These are phyloP conservation scores for Mobula hypostoma DNA, from an alignment of 2,113 vertebrate species.

Conservation along the genomic window DNA sequence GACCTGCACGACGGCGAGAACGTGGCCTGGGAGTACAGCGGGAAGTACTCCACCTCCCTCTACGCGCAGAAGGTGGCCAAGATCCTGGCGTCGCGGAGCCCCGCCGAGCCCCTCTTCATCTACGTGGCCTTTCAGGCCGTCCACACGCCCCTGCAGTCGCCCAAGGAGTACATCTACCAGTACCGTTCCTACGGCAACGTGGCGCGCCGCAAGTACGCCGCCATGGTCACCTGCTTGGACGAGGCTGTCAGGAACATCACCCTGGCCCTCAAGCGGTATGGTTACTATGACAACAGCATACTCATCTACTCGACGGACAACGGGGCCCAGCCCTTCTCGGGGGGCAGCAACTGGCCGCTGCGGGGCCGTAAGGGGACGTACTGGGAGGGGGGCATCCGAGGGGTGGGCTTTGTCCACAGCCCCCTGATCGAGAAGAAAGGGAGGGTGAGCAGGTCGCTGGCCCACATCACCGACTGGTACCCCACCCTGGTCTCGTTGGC, in stretches of 20 bases:
- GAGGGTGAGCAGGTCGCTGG: slow-evolving; percentile 72
- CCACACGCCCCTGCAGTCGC: slow-evolving; percentile 86
- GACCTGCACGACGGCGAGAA: slow-evolving; percentile 89
- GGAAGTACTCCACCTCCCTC: slow-evolving; percentile 91
- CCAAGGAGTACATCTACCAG: slow-evolving; percentile 82
- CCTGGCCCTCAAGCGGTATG: slow-evolving; percentile 82
- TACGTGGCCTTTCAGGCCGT: slow-evolving; percentile 93
- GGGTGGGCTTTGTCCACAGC: slow-evolving; percentile 90
- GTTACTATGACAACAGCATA: slow-evolving; percentile 88
- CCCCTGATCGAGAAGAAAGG: slow-evolving; percentile 76
- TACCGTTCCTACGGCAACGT: slow-evolving; percentile 80
- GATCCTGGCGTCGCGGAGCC: slow-evolving; percentile 79
- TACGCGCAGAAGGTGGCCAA: slow-evolving; percentile 79
- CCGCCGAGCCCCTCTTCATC: slow-evolving; percentile 81
- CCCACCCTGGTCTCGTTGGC: slow-evolving; percentile 83
- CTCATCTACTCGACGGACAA: slow-evolving; percentile 92
- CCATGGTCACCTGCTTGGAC: slow-evolving; percentile 92
- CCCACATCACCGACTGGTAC: slow-evolving; percentile 97
- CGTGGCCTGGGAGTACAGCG: slow-evolving; percentile 78
- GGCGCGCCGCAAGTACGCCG: slow-evolving; percentile 81
- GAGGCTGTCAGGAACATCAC: slow-evolving; percentile 91
- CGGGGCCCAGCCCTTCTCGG: slow-evolving; percentile 85
- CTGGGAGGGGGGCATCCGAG: slow-evolving; percentile 90
- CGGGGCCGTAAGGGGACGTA: slow-evolving; percentile 93
- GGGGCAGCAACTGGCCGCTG: slow-evolving; percentile 93